phyloP scores from a whole-genome alignment of 2,888 invertebrate genomes.

The Tetragnatha montana region DNA sequence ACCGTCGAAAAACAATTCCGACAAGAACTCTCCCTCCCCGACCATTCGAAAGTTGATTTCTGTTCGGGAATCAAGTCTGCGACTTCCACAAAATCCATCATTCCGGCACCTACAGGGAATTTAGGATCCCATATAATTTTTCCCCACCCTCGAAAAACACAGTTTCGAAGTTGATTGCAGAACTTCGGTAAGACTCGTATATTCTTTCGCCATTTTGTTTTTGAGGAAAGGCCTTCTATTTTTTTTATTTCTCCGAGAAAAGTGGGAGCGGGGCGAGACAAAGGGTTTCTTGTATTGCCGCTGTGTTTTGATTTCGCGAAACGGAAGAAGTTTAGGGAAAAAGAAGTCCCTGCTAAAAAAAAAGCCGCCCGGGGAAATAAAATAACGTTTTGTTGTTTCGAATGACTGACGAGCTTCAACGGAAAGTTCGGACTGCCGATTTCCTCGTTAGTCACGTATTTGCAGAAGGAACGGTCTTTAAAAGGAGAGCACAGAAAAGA shows the following conservation, averaged over 20 bases:
- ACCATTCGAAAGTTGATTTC: constrained; percentile 31
- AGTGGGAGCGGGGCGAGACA: neutral
- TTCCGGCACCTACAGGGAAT: constrained; percentile 51
- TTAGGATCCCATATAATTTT: constrained; percentile 43
- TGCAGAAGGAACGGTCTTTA: neutral
- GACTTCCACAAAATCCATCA: constrained; percentile 47
- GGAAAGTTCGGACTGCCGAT: constrained; percentile 25
- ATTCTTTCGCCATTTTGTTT: constrained; percentile 35
- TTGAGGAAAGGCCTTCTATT: constrained; percentile 10
- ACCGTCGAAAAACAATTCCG: constrained; percentile 10
- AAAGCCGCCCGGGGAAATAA: constrained; percentile 9
- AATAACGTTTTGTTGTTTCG: constrained; percentile 28
- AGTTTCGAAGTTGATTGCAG: constrained; percentile 47
- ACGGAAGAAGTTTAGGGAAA: constrained; percentile 19
- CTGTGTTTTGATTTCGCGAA: constrained; percentile 46
- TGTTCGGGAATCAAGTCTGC: constrained; percentile 24
- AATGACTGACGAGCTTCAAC: constrained; percentile 18
- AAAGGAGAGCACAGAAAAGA: neutral
- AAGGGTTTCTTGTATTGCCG: constrained; percentile 26
- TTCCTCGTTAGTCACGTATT: constrained; percentile 20
- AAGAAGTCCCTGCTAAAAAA: constrained; percentile 5
- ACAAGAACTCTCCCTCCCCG: constrained; percentile 2
- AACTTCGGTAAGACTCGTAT: constrained; percentile 40
- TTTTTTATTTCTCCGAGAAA: constrained; percentile 18
- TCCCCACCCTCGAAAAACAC: constrained; percentile 5